phyloP scores from a whole-genome alignment of 1,140 invertebrate genomes.

The Papilio polytes region DNA sequence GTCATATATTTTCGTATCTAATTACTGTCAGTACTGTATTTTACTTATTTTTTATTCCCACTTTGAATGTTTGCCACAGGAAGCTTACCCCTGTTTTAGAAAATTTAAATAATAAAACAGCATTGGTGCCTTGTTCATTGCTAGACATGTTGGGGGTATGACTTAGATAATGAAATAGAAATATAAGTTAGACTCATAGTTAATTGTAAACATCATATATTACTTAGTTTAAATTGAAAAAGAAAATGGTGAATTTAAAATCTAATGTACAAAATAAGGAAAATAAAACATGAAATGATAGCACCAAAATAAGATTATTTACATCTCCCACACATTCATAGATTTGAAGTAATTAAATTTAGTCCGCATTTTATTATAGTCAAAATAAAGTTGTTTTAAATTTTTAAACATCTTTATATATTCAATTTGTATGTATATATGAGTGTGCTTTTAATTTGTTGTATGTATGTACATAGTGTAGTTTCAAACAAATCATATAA shows the following conservation, averaged over 20 bases:
- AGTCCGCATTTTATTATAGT: neutral
- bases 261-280: neutral
- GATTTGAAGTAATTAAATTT: neutral
- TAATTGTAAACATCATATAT: neutral
- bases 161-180: neutral
- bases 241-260: neutral
- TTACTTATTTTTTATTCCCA: too few relatives aligned
- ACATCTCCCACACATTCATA: neutral
- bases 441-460: slow-evolving; percentile 3
- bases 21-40: too few relatives aligned
- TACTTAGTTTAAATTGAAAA: neutral
- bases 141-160: neutral
- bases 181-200: neutral
- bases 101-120: neutral
- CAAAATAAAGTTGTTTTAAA: neutral
- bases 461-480: slow-evolving; percentile 5
- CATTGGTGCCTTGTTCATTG: slow-evolving; percentile 8
- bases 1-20: too few relatives aligned
- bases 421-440: neutral
- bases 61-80: neutral
- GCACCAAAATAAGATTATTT: neutral
- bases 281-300: neutral
- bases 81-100: neutral
- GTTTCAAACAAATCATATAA: neutral
- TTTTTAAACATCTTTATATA: neutral